These are phyloP conservation scores for Cheilosia vulpina DNA, from an alignment of 2,888 invertebrate genomes.

Conservation along the genomic window DNA sequence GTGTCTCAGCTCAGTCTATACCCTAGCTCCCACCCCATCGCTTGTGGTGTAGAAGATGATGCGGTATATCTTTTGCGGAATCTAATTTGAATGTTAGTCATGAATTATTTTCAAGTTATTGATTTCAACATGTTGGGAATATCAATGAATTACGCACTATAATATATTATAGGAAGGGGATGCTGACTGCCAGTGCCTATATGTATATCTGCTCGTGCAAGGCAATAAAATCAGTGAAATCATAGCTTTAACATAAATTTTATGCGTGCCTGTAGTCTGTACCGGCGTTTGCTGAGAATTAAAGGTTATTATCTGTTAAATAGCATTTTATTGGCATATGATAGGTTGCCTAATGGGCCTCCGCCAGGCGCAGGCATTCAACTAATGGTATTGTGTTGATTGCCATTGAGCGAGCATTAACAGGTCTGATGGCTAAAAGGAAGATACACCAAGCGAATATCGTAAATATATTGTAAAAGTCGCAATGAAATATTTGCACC, in stretches of 20 bases:
- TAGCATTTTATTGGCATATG: constrained; percentile 65
- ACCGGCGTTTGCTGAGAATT: constrained; percentile 11
- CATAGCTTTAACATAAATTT: constrained; percentile 34
- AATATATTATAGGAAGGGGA: constrained; percentile 3
- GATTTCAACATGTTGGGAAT: constrained; percentile 73
- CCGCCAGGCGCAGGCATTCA: background rate
- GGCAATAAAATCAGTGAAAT: constrained; percentile 51
- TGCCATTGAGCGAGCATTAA: constrained; percentile 60
- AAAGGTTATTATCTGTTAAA: constrained; percentile 69
- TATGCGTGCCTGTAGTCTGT: constrained; percentile 12
- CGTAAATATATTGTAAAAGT: constrained; percentile 41
- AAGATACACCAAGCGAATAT: background rate
- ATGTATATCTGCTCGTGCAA: constrained; percentile 4
- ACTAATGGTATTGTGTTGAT: constrained; percentile 23
- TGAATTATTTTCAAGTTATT: constrained; percentile 75
- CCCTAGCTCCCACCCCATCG: background rate
- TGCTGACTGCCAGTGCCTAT: background rate
- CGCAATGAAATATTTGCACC: constrained; percentile 31
- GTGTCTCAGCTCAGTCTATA: background rate
- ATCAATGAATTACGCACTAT: constrained; percentile 53
- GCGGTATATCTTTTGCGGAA: constrained; percentile 14
- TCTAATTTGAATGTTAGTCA: constrained; percentile 72
- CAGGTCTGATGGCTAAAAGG: constrained; percentile 26
- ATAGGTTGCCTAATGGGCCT: constrained; percentile 55
- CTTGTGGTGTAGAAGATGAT: constrained; percentile 10